A percentile compares a stretch with the other conserved stretches of the same genome.
Evolutionary conservation across 2,113 vertebrate species (phyloP).

Genomic region (Manacus vitellinus): DNA sequence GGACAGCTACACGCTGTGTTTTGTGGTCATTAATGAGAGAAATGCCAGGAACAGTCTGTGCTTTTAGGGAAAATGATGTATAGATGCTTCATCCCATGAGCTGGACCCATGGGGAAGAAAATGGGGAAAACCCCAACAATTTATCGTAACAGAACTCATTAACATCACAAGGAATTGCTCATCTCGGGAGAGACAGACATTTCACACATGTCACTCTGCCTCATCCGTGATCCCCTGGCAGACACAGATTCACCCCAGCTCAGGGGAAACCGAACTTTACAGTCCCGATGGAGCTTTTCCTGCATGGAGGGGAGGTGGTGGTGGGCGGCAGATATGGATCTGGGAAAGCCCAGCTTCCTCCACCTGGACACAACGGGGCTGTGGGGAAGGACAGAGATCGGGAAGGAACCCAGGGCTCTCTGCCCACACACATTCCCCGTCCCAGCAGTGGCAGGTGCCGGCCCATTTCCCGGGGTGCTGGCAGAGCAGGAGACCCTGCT

Average conservation of each 20-base stretch:
- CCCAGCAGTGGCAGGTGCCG: not conserved
- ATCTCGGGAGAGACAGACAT: not conserved
- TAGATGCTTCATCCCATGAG: not conserved
- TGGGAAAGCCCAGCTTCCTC: not conserved
- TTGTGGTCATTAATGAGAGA: not conserved
- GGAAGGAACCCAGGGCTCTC: not conserved
- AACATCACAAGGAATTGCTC: not conserved
- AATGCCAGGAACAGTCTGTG: not conserved
- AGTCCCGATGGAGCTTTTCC: fast-evolving
- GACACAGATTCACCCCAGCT: not conserved
- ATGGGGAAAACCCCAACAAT: not conserved
- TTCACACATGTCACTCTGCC: not conserved
- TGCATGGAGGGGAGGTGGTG: not conserved
- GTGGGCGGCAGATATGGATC: too few species aligned
- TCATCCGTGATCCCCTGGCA: not conserved
- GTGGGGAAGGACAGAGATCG: fast-evolving
- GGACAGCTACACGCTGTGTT: not conserved
- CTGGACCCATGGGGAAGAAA: not conserved
- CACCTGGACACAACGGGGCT: not conserved
- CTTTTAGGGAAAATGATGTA: not conserved
- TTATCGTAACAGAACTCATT: not conserved
- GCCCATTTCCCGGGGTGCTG: fast-evolving
- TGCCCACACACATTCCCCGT: not conserved
- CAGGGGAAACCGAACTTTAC: not conserved
- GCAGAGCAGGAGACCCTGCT: not conserved